A percentile compares a stretch with the other conserved stretches of the same genome.
These are phyloP conservation scores for Ptychobarbus kaznakovi DNA, from an alignment of 2,797 vertebrate genomes.

Conservation along the genomic window DNA sequence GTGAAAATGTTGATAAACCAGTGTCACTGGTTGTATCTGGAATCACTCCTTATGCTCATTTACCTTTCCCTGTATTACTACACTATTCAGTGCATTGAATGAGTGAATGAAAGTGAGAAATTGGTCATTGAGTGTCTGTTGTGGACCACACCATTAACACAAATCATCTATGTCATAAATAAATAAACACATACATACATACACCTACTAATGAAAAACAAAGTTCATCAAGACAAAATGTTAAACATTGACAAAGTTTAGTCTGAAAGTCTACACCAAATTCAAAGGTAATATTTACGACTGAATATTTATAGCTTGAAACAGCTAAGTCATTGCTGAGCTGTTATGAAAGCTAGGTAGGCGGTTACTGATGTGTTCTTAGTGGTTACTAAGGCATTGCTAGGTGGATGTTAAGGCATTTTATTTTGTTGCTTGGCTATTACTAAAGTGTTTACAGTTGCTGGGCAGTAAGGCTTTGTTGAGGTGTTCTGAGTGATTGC, in stretches of 20 bases:
- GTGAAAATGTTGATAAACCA: conserved; percentile 60
- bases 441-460: neutral
- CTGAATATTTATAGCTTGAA: neutral
- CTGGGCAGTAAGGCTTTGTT: neutral
- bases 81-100: neutral
- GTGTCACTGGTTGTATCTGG: conserved; percentile 39
- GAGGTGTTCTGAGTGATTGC: neutral
- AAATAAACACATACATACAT: too few relatives aligned
- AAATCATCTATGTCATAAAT: neutral
- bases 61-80: neutral
- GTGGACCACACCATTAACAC: neutral
- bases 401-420: conserved; percentile 11
- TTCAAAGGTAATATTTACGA: neutral
- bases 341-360: neutral
- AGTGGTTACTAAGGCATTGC: neutral
- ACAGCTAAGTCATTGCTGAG: neutral
- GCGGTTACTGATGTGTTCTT: neutral
- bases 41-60: conserved; percentile 19
- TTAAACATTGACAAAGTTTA: neutral
- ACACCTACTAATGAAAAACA: too few relatives aligned
- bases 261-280: neutral
- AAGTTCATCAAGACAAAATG: neutral
- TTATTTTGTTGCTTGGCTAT: neutral
- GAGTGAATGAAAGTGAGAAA: neutral
- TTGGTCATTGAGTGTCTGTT: neutral